Conservation (phyloP, 2,888 invertebrate genomes). For the Podotricha telesiphe region DNA sequence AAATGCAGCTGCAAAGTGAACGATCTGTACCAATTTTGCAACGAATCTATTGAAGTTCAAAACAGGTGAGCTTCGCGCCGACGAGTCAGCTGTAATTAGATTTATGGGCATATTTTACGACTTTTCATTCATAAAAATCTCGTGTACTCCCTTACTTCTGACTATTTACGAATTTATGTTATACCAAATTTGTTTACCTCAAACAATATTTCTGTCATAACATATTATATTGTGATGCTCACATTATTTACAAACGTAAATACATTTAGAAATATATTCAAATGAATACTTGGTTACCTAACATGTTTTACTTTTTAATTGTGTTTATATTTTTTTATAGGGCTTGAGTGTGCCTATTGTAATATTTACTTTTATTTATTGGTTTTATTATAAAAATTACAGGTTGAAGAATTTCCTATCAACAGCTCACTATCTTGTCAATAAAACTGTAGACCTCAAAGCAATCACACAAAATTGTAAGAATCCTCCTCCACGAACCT, state of each 20-base stretch:
- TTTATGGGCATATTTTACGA: conserved; percentile 36
- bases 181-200: conserved; percentile 22
- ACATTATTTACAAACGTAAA: not conserved
- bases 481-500: conserved; percentile 47
- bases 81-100: conserved; percentile 29
- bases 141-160: conserved; percentile 6
- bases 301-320: not conserved
- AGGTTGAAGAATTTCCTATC: conserved; percentile 30
- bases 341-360: not conserved
- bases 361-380: not conserved
- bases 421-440: conserved; percentile 22
- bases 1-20: conserved; percentile 88
- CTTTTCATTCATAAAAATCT: conserved; percentile 28
- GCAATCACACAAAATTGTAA: conserved; percentile 53
- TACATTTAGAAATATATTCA: not conserved
- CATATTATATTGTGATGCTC: not conserved
- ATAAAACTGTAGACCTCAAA: conserved; percentile 55
- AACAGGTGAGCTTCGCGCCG: conserved; percentile 73
- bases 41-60: conserved; percentile 86
- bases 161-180: conserved; percentile 12
- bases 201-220: conserved; percentile 16
- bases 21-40: conserved; percentile 88
- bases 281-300: not conserved
- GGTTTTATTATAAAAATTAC: conserved; percentile 6
- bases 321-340: not conserved